phyloP scores from a whole-genome alignment of 2,888 invertebrate species.

The Drosophila glabriapex region DNA sequence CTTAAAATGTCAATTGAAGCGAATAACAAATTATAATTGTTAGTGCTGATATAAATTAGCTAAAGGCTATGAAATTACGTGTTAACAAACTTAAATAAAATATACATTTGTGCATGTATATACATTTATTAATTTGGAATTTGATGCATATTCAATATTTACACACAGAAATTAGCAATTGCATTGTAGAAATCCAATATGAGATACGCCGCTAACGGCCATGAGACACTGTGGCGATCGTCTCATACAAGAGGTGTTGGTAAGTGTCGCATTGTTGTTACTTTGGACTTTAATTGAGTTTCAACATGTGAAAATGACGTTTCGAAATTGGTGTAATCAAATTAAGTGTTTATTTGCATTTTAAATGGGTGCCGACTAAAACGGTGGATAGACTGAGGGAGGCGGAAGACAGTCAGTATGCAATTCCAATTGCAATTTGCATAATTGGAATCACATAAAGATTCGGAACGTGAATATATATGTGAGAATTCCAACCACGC shows the following conservation, averaged over 20 bases:
- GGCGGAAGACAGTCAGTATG: slow-evolving; percentile 8
- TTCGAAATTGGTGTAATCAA: slow-evolving; percentile 64
- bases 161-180: not conserved
- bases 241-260: slow-evolving; percentile 40
- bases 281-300: slow-evolving; percentile 67
- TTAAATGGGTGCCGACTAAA: slow-evolving; percentile 14
- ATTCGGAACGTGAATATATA: slow-evolving; percentile 32
- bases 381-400: not conserved
- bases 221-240: slow-evolving; percentile 27
- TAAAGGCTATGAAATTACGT: not conserved
- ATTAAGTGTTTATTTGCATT: slow-evolving; percentile 60
- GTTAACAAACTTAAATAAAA: not conserved
- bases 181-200: not conserved
- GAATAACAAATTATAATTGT: not conserved
- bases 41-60: not conserved
- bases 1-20: no score
- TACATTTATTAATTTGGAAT: not conserved
- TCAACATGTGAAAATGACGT: slow-evolving; percentile 64
- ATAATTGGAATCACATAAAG: slow-evolving; percentile 43
- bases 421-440: slow-evolving; percentile 46
- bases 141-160: not conserved
- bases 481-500: slow-evolving; percentile 13
- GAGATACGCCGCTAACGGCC: slow-evolving; percentile 14
- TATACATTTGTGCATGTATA: not conserved
- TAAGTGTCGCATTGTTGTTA: slow-evolving; percentile 60